Evolutionary conservation across 2,113 vertebrate species (phyloP), one percentile per base, ranked within the genome.

Genomic region (Proterorhinus semilunaris): DNA sequence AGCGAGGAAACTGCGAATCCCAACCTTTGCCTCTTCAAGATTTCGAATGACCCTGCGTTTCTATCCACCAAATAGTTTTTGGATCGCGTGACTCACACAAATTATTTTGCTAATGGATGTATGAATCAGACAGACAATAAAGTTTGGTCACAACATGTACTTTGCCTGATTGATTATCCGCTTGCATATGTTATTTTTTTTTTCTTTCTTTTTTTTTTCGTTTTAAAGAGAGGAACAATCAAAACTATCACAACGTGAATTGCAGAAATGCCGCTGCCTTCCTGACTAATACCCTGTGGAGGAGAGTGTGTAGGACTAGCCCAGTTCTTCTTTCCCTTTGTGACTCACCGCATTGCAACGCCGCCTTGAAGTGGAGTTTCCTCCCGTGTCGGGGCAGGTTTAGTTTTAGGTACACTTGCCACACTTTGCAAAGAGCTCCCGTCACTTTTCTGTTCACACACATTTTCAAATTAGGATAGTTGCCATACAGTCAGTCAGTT

Each of bases 311-410:
- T 70, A 62, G 64, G 71, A 84, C 82, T 74, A 54, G 67, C 71
- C 75, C 80, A 78, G 74, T 83, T 54, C 57, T 50, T 68, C 62
- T 45, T 44, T 67, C 54, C 61, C 62, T n/a, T 21, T 51, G 72
- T 90, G 90, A 91, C 65, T 89, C 89, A 90, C 75, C 49, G 63
- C 69, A 81, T 71, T 80, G 84, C 85, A 82, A 85, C 52, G 73
- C 48, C 72, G 72, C 81, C 85, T 77, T 82, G 75, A 81, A 78
- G 83, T 76, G 63, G 83, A 70, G 74, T 43, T 83, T 68, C 79
- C 81, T 78, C 70, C 79, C 71, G 81, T 66, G 21, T 65, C 70
- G 67, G 80, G 82, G 66, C 78, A 83, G 62, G 74, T 51, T 79
- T 58, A 63, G 66, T 52, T 87, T 89, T 71, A 81, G 81, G 82